A percentile compares a stretch with the other conserved stretches of the same genome.
Evolutionary conservation across 2,888 invertebrate genomes (phyloP).

Genomic region (Baccha elongata): DNA sequence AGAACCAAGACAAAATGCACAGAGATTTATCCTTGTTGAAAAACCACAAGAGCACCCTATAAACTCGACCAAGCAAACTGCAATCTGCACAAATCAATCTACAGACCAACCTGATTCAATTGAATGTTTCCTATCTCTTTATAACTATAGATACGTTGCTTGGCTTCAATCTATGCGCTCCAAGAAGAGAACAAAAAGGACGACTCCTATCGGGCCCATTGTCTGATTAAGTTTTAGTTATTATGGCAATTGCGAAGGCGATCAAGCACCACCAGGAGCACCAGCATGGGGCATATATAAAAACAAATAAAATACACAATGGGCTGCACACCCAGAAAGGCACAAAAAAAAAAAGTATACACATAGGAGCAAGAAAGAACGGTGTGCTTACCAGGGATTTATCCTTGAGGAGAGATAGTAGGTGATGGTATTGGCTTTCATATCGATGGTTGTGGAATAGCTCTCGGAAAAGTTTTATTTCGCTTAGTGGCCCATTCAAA

Average conservation of each 20-base stretch:
- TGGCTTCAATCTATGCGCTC: conserved; percentile 14
- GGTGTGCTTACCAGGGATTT: conserved; percentile 26
- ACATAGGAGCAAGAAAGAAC: conserved; percentile 16
- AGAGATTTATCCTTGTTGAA: conserved; percentile 21
- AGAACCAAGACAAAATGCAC: conserved; percentile 13
- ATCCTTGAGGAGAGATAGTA: conserved; percentile 40
- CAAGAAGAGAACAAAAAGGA: background rate
- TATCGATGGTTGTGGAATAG: conserved; percentile 49
- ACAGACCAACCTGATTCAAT: conserved; percentile 54
- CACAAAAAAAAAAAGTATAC: conserved; percentile 43
- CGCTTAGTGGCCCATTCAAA: conserved; percentile 73
- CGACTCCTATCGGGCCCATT: conserved; percentile 60
- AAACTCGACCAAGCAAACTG: conserved; percentile 34
- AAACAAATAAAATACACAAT: conserved; percentile 69
- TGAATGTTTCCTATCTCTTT: conserved; percentile 59
- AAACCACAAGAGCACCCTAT: conserved; percentile 33
- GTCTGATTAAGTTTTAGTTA: conserved; percentile 71
- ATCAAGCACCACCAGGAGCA: conserved; percentile 47
- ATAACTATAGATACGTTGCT: background rate
- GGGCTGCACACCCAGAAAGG: conserved; percentile 32
- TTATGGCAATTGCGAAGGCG: conserved; percentile 68
- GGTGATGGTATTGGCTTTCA: conserved; percentile 30
- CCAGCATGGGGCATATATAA: conserved; percentile 24
- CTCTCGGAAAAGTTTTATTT: conserved; percentile 68
- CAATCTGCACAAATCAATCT: conserved; percentile 70